phyloP scores from a whole-genome alignment of 2,113 vertebrate species.

The Calyptommatus sinebrachiatus region DNA sequence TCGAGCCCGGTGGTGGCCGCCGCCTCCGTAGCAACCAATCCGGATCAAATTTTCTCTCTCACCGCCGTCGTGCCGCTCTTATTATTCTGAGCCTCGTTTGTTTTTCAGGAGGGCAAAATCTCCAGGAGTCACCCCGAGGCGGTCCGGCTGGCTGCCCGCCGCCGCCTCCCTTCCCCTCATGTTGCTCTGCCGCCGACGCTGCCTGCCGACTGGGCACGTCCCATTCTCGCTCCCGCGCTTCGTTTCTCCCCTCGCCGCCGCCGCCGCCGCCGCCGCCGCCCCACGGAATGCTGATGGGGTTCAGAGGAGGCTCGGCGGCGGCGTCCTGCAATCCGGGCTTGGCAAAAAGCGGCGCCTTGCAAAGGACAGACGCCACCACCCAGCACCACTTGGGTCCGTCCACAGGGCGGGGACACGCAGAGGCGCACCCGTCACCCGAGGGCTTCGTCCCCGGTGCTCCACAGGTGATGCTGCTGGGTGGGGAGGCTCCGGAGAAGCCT shows the following conservation, averaged over 20 bases:
- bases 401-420: no score
- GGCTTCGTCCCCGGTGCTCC: neutral
- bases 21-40: slow-evolving; percentile 32
- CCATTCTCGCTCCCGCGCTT: slow-evolving; percentile 21
- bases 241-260: neutral
- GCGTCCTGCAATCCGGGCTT: slow-evolving; percentile 28
- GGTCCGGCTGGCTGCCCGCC: slow-evolving; percentile 5
- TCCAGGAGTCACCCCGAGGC: slow-evolving; percentile 16
- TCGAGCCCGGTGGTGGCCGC: neutral
- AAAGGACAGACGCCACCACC: neutral
- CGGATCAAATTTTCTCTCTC: neutral
- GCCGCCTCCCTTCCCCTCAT: slow-evolving; percentile 47
- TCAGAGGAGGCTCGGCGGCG: neutral
- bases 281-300: slow-evolving; percentile 22
- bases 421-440: no score
- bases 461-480: neutral
- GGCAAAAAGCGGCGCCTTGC: slow-evolving; percentile 3
- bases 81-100: no score
- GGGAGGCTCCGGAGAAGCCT: neutral
- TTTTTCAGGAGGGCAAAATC: slow-evolving; percentile 49
- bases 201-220: slow-evolving; percentile 19
- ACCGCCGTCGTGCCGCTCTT: neutral
- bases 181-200: slow-evolving; percentile 13
- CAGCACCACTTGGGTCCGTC: neutral
- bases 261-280: slow-evolving; percentile 8